These are phyloP conservation scores for Bombus vancouverensis DNA, from an alignment of 1,140 invertebrate species.

Conservation along the genomic window DNA sequence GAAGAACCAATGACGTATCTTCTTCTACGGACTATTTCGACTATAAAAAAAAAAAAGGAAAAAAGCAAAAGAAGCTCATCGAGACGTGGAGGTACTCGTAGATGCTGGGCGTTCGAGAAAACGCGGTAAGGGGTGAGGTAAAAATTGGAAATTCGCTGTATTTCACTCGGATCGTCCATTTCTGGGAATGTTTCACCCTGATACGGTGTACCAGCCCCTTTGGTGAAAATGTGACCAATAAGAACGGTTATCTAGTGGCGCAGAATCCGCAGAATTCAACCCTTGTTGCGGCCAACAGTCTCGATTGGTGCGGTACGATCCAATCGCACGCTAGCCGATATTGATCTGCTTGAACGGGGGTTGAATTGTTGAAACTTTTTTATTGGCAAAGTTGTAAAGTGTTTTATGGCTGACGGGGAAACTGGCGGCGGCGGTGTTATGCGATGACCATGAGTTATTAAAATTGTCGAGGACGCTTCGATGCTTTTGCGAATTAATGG, in stretches of 20 bases:
- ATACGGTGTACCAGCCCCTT: conserved; percentile 72
- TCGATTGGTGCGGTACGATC: conserved; percentile 63
- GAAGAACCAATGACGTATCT: too few species aligned
- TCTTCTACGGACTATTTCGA: background rate
- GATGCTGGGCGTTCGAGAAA: background rate
- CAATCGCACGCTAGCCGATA: conserved; percentile 69
- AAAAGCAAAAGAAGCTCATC: background rate
- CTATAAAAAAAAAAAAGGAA: background rate
- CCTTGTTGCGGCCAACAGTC: conserved; percentile 53
- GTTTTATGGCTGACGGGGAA: conserved; percentile 68
- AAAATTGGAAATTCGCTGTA: conserved; percentile 43
- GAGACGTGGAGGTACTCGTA: background rate
- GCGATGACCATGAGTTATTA: conserved; percentile 72
- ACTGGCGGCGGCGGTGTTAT: conserved; percentile 64
- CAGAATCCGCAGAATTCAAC: conserved; percentile 73
- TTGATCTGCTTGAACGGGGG: conserved; percentile 65
- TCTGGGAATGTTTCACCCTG: conserved; percentile 56
- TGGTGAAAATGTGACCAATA: conserved; percentile 68
- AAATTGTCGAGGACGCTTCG: conserved; percentile 66
- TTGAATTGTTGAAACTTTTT: conserved; percentile 74
- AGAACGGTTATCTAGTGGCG: conserved; percentile 61
- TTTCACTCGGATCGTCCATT: conserved; percentile 65
- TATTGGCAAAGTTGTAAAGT: conserved; percentile 74
- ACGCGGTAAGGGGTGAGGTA: background rate
- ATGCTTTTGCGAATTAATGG: conserved; percentile 67